Evolutionary conservation across 1,140 invertebrate genomes (phyloP), one percentile per base, ranked within the genome.

Genomic region (Drosophila athabasca): DNA sequence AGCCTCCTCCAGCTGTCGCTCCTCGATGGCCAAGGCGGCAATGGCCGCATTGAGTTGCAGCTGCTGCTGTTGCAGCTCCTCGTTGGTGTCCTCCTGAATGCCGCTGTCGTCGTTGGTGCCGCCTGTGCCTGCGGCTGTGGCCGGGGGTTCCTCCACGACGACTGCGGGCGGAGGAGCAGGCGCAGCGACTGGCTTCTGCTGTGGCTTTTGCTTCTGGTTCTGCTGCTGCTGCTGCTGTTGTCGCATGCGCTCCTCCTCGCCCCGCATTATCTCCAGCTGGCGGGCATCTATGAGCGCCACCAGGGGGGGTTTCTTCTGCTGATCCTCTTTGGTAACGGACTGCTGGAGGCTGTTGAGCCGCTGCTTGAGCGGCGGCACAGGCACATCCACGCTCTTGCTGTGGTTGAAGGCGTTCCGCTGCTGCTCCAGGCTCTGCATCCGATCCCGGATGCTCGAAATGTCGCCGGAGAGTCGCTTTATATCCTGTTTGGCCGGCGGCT

Each of bases 101-200:
- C 96, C 96, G 59, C 95, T 96, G 76, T 96, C 96, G 89, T 97
- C 96, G 93, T 91, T 96, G 95, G 8, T 39, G 11, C 11, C 31
- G 95, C 95, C 57, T 3, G 57, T 11, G 55, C 31, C n/a, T 8
- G 29, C 41, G 55, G 53, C 54, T 11, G 19, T 22, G 9, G 39
- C 43, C 8, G 96, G 95, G 52, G 93, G 93, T 39, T 92, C 92
- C 41, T 93, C 92, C 35, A 87, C 67, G 48, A 87, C 43, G 17
- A 87, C 15, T 7, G 75, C 69, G 17, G 82, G 83, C 60, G 59
- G 9, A 39, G 68, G 35, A 17, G 17, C 17, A 19, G 58, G 24
- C 49, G 48, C 43, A 48, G 60, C 41, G 13, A 46, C 24, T 39
- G 54, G 44, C 22, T 2, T 35, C 26, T 68, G 54, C 45, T 49